Evolutionary conservation across 2,888 invertebrate species (phyloP).

Genomic region (Trichogramma dendrolimi): DNA sequence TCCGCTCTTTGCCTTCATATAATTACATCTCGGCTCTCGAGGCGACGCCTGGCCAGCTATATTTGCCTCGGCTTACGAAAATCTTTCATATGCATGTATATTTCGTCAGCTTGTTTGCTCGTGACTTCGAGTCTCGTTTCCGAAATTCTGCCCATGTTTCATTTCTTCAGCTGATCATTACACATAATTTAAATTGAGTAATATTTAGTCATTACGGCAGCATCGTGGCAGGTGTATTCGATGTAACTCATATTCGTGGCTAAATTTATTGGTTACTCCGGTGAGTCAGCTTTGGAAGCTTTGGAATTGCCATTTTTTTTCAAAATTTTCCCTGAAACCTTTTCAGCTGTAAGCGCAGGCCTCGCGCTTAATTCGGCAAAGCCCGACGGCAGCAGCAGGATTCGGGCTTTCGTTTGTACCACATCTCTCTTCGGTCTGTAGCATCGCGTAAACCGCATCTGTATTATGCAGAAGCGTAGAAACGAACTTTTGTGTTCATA

Average conservation of each 20-base stretch:
- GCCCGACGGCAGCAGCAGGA: slow-evolving; percentile 25
- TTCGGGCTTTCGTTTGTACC: slow-evolving; percentile 36
- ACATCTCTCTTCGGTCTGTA: slow-evolving; percentile 51
- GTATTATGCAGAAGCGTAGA: slow-evolving; percentile 53
- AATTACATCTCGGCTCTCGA: slow-evolving; percentile 42
- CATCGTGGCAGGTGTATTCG: too few relatives aligned
- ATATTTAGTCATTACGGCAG: too few relatives aligned
- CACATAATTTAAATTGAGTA: too few relatives aligned
- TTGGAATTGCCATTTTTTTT: too few relatives aligned
- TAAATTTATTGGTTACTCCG: too few relatives aligned
- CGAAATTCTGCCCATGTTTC: too few relatives aligned
- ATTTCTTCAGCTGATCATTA: too few relatives aligned
- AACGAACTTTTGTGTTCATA: slow-evolving; percentile 45
- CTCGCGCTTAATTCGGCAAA: slow-evolving; percentile 45
- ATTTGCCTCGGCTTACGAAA: not conserved
- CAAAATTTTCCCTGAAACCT: too few relatives aligned
- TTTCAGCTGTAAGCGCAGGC: too few relatives aligned
- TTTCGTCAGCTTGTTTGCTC: slow-evolving; percentile 20
- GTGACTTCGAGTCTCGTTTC: too few relatives aligned
- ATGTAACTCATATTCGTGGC: too few relatives aligned
- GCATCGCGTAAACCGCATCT: slow-evolving; percentile 42
- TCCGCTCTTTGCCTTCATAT: slow-evolving; percentile 43
- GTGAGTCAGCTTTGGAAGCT: too few relatives aligned
- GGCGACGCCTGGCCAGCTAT: not conserved
- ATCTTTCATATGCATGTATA: not conserved